These are phyloP conservation scores for Agrypnus murinus DNA, from an alignment of 2,888 invertebrate genomes.

Conservation along the genomic window DNA sequence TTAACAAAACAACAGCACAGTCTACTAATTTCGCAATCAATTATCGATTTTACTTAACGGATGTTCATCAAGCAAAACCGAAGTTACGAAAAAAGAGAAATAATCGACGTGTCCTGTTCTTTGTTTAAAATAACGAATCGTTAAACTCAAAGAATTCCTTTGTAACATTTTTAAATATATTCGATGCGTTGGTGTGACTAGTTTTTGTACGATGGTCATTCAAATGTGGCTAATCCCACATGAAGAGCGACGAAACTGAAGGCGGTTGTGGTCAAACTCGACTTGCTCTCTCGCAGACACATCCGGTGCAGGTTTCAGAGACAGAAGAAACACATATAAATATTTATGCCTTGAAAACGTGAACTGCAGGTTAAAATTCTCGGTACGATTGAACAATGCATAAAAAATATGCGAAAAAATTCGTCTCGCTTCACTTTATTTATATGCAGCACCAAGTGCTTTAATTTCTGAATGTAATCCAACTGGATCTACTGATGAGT, in stretches of 20 bases:
- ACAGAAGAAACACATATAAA: constrained; percentile 57
- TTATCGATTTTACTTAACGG: constrained; percentile 28
- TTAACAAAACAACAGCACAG: neutral
- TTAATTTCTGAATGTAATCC: constrained; percentile 17
- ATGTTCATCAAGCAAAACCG: constrained; percentile 13
- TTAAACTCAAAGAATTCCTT: constrained; percentile 34
- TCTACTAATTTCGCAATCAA: constrained; percentile 1
- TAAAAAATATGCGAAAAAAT: constrained; percentile 18
- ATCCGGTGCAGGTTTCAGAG: constrained; percentile 57
- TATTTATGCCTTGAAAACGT: constrained; percentile 56
- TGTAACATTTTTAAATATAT: constrained; percentile 29
- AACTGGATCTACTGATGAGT: neutral
- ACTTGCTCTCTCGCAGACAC: constrained; percentile 44
- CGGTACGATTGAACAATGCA: constrained; percentile 44
- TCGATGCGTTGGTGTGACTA: constrained; percentile 48
- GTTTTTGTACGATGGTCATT: constrained; percentile 41
- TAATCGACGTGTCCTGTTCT: constrained; percentile 26
- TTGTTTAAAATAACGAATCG: constrained; percentile 37
- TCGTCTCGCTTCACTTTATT: constrained; percentile 26
- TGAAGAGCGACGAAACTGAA: constrained; percentile 37
- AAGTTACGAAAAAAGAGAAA: constrained; percentile 3
- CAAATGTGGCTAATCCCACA: constrained; percentile 41
- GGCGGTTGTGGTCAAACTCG: constrained; percentile 46
- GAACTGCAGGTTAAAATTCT: constrained; percentile 51
- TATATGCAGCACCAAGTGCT: constrained; percentile 23